phyloP scores from a whole-genome alignment of 2,888 invertebrate genomes.

The Caenorhabditis japonica region DNA sequence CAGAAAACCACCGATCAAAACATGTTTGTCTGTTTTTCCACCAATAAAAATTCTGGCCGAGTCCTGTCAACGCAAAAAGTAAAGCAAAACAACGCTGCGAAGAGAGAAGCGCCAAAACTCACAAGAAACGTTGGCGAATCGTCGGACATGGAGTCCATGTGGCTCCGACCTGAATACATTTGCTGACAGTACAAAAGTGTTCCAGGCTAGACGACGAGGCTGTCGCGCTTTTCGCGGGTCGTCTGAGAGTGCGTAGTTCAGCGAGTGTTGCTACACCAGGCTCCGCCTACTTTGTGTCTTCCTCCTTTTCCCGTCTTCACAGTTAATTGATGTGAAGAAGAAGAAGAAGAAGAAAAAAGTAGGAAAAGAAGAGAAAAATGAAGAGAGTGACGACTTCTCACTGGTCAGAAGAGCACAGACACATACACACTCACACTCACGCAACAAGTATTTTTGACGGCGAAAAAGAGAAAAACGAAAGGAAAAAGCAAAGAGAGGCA shows the following conservation, averaged over 20 bases:
- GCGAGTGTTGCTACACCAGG: constrained; percentile 21
- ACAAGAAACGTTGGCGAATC: constrained; percentile 31
- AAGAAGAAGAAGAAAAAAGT: constrained; percentile 13
- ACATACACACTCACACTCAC: constrained; percentile 11
- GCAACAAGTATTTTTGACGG: constrained; percentile 14
- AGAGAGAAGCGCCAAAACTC: constrained; percentile 15
- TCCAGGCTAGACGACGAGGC: not conserved
- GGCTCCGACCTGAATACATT: constrained; percentile 49
- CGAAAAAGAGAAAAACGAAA: constrained; percentile 19
- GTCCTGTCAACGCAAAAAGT: constrained; percentile 1
- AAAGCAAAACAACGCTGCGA: no score
- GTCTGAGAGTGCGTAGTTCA: constrained; percentile 19
- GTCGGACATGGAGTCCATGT: constrained; percentile 43
- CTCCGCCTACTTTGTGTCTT: constrained; percentile 31
- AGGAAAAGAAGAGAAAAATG: constrained; percentile 6
- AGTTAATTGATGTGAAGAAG: constrained; percentile 41
- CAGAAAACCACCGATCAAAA: constrained; percentile 9
- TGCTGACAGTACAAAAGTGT: not conserved
- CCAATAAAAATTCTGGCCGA: constrained; percentile 12
- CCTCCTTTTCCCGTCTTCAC: constrained; percentile 11
- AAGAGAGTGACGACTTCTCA: constrained; percentile 19
- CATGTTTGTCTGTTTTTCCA: constrained; percentile 24
- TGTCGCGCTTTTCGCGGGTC: constrained; percentile 1
- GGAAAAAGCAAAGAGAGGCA: not conserved
- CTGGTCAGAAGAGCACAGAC: constrained; percentile 8